Percentiles rank a stretch among this genome's conserved stretches.
Evolutionary conservation across 37 sponge, comb jelly and placozoan genomes (phyloP).

Genomic region (Ephydatia muelleri): DNA sequence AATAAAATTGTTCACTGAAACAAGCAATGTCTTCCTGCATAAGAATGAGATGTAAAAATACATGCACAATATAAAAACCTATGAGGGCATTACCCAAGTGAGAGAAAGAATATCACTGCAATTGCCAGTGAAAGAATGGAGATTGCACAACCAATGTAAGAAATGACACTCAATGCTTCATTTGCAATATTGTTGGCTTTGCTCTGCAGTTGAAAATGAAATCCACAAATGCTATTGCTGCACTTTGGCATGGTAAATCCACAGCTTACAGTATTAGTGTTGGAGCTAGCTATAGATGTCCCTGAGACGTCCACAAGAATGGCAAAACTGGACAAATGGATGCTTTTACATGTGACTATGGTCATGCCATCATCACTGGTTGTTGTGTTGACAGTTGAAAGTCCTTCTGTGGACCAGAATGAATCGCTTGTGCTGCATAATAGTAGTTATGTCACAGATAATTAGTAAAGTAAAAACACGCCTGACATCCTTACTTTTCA

Average conservation of each 20-base stretch:
- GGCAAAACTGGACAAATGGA: conserved; percentile 72
- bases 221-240: neutral
- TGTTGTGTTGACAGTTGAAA: conserved; percentile 14
- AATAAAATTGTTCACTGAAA: conserved; percentile 52
- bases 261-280: neutral
- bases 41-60: no score
- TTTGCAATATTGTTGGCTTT: neutral
- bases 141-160: conserved; percentile 66
- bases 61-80: neutral
- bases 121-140: conserved; percentile 61
- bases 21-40: conserved; percentile 41
- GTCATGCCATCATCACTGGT: neutral
- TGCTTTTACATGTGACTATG: conserved; percentile 20
- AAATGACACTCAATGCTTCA: conserved; percentile 30
- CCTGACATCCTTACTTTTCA: conserved; percentile 50
- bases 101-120: conserved; percentile 39
- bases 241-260: neutral
- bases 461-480: no score
- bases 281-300: neutral
- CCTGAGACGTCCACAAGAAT: conserved; percentile 70
- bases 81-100: conserved; percentile 35
- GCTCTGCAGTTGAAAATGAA: neutral
- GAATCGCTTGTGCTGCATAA: conserved; percentile 35
- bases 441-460: neutral
- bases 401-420: conserved; percentile 50